Conservation (phyloP, 2,888 invertebrate species). For the Odontothrips loti region DNA sequence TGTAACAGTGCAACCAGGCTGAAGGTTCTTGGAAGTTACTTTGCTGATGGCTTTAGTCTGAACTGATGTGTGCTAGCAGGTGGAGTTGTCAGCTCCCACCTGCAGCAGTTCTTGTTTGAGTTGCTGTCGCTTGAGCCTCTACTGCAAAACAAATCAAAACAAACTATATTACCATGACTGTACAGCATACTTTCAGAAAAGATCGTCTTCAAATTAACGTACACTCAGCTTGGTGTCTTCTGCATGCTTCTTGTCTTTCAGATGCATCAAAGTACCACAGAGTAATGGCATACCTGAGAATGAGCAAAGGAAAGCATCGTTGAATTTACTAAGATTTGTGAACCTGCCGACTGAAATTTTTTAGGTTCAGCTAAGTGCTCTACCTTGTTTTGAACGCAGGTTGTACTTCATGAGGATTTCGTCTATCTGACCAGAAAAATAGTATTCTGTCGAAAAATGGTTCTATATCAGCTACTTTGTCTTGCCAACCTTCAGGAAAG, state of each 20-base stretch:
- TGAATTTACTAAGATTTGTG: neutral
- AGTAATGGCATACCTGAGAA: conserved; percentile 75
- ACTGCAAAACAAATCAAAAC: neutral
- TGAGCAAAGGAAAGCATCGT: conserved; percentile 33
- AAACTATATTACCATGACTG: neutral
- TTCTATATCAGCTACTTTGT: conserved; percentile 83
- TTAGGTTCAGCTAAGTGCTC: neutral
- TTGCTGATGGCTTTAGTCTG: too few species aligned
- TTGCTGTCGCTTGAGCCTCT: neutral
- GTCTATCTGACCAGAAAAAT: conserved; percentile 96
- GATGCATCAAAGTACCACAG: conserved; percentile 87
- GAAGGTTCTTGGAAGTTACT: too few species aligned
- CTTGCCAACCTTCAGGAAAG: conserved; percentile 80
- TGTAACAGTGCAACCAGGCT: too few species aligned
- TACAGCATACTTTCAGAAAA: neutral
- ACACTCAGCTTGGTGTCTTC: conserved; percentile 56
- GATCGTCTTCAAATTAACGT: conserved; percentile 39
- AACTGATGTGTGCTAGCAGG: neutral
- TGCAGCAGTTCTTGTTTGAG: neutral
- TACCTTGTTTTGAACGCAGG: conserved; percentile 78
- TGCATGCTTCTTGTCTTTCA: conserved; percentile 70
- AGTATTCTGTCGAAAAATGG: conserved; percentile 89
- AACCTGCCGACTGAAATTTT: neutral
- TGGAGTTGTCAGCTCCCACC: neutral
- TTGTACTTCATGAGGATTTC: conserved; percentile 96